A percentile compares a stretch with the other conserved stretches of the same genome.
phyloP scores from a whole-genome alignment of 2,888 invertebrate genomes.

The Trimorus sp. region DNA sequence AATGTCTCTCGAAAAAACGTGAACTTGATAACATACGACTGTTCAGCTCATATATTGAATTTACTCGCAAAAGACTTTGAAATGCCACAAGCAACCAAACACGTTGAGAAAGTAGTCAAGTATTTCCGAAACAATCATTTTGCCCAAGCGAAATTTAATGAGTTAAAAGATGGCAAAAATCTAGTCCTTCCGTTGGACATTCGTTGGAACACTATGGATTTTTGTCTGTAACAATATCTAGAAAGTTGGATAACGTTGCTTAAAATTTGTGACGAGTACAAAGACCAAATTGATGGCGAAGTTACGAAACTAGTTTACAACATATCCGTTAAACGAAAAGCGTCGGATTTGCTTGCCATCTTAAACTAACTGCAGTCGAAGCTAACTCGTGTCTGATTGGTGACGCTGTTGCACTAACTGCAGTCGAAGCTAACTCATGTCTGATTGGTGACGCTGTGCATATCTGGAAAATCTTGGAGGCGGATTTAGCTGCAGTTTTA shows the following conservation, averaged over 20 bases:
- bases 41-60: constrained; percentile 14
- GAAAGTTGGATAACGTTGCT: too few relatives aligned
- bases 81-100: constrained; percentile 32
- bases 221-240: too few relatives aligned
- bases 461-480: constrained; percentile 36
- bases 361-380: too few relatives aligned
- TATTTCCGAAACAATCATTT: constrained; percentile 21
- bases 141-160: constrained; percentile 14
- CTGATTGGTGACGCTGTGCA: constrained; percentile 41
- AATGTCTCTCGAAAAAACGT: background rate
- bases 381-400: too few relatives aligned
- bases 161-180: constrained; percentile 21
- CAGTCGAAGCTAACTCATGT: constrained; percentile 22
- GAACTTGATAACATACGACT: constrained; percentile 5
- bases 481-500: background rate
- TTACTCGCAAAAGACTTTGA: constrained; percentile 22
- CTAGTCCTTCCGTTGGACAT: constrained; percentile 17
- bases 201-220: background rate
- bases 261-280: too few relatives aligned
- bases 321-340: too few relatives aligned
- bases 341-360: too few relatives aligned
- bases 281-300: too few relatives aligned
- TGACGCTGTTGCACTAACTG: too few relatives aligned
- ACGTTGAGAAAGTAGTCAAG: constrained; percentile 24
- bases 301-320: too few relatives aligned